Percentiles rank a stretch among this genome's conserved stretches.
Conservation (phyloP, 2,113 vertebrate genomes). For the Calcarius ornatus region DNA sequence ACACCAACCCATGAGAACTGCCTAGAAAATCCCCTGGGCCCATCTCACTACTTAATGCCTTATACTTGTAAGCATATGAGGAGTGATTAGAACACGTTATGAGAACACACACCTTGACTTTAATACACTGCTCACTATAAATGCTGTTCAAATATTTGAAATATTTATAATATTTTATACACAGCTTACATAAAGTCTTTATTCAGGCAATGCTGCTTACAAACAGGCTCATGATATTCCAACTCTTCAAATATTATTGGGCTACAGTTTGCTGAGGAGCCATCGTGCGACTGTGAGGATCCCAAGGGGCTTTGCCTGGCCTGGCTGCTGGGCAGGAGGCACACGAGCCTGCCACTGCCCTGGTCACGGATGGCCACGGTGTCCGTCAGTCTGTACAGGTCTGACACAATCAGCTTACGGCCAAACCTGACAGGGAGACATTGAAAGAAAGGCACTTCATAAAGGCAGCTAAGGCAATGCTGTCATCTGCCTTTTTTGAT, state of each 20-base stretch:
- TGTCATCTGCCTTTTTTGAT: neutral
- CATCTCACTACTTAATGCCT: neutral
- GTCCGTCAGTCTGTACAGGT: constrained; percentile 88
- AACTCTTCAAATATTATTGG: constrained; percentile 95
- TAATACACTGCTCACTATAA: neutral
- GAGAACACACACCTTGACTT: neutral
- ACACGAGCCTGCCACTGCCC: constrained; percentile 85
- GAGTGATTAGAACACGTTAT: neutral
- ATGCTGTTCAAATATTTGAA: neutral
- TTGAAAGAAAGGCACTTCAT: neutral
- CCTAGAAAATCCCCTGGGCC: neutral
- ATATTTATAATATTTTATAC: neutral
- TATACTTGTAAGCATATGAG: neutral
- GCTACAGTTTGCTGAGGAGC: constrained; percentile 88
- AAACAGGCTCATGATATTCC: constrained; percentile 94
- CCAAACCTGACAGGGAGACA: constrained; percentile 77
- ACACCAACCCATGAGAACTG: neutral
- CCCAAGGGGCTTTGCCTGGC: constrained; percentile 91
- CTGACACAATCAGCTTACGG: constrained; percentile 83
- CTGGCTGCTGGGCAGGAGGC: constrained; percentile 87
- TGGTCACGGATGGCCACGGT: constrained; percentile 89
- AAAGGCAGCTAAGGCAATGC: neutral
- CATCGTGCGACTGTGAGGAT: constrained; percentile 89
- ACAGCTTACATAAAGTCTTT: constrained; percentile 84
- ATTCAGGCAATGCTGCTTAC: constrained; percentile 85